Conservation (phyloP, 2,888 invertebrate species). For the Lysandra coridon region DNA sequence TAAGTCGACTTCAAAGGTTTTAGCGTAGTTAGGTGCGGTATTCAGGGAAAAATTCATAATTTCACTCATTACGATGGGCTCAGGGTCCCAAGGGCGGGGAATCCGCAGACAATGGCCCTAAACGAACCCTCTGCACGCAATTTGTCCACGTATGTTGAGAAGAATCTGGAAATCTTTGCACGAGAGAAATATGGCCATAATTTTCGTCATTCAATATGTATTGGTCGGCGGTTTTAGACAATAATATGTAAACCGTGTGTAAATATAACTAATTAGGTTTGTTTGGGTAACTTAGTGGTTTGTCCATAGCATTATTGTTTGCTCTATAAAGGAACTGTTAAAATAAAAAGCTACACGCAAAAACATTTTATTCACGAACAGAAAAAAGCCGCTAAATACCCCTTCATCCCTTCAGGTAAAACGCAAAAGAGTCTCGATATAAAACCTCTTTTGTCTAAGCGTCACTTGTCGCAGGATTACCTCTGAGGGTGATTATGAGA, state of each 20-base stretch:
- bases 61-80: constrained; percentile 37
- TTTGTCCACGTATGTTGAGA: constrained; percentile 25
- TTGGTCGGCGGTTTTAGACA: not conserved
- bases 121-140: constrained; percentile 11
- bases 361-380: not conserved
- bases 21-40: constrained; percentile 35
- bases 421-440: constrained; percentile 26
- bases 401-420: not conserved
- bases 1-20: constrained; percentile 32
- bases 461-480: constrained; percentile 56
- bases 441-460: constrained; percentile 31
- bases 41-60: constrained; percentile 38
- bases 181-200: not conserved
- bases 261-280: too few relatives aligned
- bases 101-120: constrained; percentile 29
- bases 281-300: too few relatives aligned
- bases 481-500: constrained; percentile 68
- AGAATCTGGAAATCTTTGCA: not conserved
- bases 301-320: too few relatives aligned
- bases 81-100: constrained; percentile 4
- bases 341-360: not conserved
- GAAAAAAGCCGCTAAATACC: not conserved
- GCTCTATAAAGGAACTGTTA: too few relatives aligned
- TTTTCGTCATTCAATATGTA: not conserved
- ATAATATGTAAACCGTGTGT: too few relatives aligned